phyloP scores from a whole-genome alignment of 2,797 vertebrate species.

The Acomys russatus region DNA sequence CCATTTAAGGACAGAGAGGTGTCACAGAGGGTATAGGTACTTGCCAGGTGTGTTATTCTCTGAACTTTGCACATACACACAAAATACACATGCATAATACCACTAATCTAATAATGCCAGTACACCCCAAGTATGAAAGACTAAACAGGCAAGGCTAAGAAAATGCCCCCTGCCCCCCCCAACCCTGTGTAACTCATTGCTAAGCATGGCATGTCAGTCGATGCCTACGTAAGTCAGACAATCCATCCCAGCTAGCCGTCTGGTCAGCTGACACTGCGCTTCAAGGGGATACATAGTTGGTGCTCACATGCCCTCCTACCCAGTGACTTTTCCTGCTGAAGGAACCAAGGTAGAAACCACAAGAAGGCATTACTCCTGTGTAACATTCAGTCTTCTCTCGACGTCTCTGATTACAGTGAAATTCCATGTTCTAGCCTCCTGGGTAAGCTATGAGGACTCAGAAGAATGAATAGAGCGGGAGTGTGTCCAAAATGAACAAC shows the following conservation, averaged over 20 bases:
- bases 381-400: constrained; percentile 19
- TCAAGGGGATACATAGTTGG: background rate
- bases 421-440: constrained; percentile 41
- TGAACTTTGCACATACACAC: background rate
- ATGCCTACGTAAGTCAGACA: background rate
- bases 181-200: too few relatives aligned
- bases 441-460: constrained; percentile 1
- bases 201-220: background rate
- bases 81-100: background rate
- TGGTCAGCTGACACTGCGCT: background rate
- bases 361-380: background rate
- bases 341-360: constrained; percentile 39
- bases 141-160: background rate
- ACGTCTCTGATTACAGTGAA: constrained; percentile 48
- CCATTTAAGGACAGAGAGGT: background rate
- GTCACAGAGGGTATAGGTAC: too few relatives aligned
- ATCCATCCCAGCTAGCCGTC: background rate
- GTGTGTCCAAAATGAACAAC: background rate
- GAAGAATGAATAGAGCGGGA: constrained; percentile 35
- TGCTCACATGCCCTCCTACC: constrained; percentile 49
- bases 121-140: constrained; percentile 12
- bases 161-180: background rate
- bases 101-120: background rate
- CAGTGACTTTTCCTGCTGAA: constrained; percentile 46
- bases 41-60: background rate